Percentiles rank a stretch among this genome's conserved stretches.
These are phyloP conservation scores for Cryptoleucopteryx plumbea DNA, from an alignment of 2,113 vertebrate genomes.

Conservation along the genomic window DNA sequence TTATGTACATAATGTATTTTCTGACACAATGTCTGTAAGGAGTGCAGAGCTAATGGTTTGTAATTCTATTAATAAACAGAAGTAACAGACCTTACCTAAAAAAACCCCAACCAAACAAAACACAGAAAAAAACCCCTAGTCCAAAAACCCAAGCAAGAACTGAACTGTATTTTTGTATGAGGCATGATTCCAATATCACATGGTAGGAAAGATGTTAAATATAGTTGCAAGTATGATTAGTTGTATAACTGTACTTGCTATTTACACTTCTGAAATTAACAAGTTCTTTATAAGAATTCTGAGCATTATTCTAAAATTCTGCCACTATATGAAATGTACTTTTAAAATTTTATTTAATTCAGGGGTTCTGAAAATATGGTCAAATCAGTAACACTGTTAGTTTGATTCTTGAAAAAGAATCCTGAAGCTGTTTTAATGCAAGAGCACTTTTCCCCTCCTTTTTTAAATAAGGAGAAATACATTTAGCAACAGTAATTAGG, in stretches of 20 bases:
- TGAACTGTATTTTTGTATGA: not conserved
- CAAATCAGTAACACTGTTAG: not conserved
- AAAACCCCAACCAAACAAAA: not conserved
- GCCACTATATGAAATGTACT: not conserved
- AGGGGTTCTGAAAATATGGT: not conserved
- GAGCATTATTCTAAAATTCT: not conserved
- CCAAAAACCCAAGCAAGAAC: not conserved
- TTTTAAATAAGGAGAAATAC: constrained; percentile 23
- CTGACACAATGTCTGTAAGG: not conserved
- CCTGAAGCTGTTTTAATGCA: not conserved
- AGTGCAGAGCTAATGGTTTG: not conserved
- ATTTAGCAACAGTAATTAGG: constrained; percentile 40
- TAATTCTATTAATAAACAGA: not conserved
- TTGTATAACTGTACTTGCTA: constrained; percentile 44
- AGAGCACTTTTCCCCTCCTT: not conserved
- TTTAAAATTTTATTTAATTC: not conserved
- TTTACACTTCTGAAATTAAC: constrained; percentile 1
- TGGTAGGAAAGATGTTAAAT: constrained; percentile 37
- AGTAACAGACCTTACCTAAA: not conserved
- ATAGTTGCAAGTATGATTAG: constrained; percentile 4
- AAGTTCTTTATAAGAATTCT: not conserved
- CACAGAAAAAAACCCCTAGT: not conserved
- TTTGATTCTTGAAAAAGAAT: not conserved
- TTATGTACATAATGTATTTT: not conserved
- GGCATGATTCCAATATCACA: not conserved